Percentiles rank a stretch among this genome's conserved stretches.
Evolutionary conservation across 2,888 invertebrate species (phyloP).

Genomic region (Panzeria rudis): DNA sequence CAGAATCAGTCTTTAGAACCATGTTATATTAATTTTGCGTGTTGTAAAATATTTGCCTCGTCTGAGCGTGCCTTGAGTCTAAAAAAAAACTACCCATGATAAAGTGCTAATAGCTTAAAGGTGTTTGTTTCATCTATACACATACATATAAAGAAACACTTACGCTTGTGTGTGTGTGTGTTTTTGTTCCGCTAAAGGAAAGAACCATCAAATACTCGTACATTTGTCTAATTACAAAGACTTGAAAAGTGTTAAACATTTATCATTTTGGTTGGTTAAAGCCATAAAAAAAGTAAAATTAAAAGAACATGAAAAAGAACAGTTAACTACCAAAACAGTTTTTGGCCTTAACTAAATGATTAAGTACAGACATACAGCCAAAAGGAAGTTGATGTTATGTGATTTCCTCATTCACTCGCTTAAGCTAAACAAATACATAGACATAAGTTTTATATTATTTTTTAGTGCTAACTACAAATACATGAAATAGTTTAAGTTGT

Average conservation of each 20-base stretch:
- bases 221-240: slow-evolving; percentile 48
- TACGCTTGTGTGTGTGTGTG: background rate
- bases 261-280: slow-evolving; percentile 56
- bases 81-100: too few species aligned
- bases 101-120: background rate
- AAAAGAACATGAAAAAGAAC: slow-evolving; percentile 37
- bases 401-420: slow-evolving; percentile 23
- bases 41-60: too few species aligned
- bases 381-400: slow-evolving; percentile 62
- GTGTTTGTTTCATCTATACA: slow-evolving; percentile 6
- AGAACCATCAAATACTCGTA: slow-evolving; percentile 26
- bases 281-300: slow-evolving; percentile 1
- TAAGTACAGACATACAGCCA: slow-evolving; percentile 40
- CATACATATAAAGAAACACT: background rate
- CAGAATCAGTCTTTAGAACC: too few species aligned
- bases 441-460: background rate
- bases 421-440: background rate
- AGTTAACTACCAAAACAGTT: slow-evolving; percentile 35
- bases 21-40: too few species aligned
- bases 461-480: slow-evolving; percentile 24
- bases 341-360: slow-evolving; percentile 24
- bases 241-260: slow-evolving; percentile 62
- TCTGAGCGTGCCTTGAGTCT: too few species aligned
- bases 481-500: slow-evolving; percentile 48
- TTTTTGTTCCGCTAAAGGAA: slow-evolving; percentile 58